Percentiles rank a stretch among this genome's conserved stretches.
These are phyloP conservation scores for Xiphydria camelus DNA, from an alignment of 2,888 invertebrate genomes.

Conservation along the genomic window DNA sequence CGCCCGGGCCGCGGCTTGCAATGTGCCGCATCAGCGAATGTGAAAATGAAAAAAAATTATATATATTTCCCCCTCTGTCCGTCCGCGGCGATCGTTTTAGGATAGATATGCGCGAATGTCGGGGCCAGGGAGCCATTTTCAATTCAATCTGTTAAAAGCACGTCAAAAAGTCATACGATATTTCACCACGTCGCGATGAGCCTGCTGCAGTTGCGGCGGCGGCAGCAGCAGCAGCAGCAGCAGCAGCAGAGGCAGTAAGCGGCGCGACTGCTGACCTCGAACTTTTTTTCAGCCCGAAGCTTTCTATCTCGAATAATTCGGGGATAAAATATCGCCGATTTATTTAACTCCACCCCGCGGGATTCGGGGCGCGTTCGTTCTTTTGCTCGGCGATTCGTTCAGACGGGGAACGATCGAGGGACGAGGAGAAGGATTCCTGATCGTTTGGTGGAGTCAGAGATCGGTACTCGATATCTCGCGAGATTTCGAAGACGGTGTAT, in stretches of 20 bases:
- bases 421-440: no score
- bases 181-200: constrained; percentile 36
- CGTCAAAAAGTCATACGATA: constrained; percentile 55
- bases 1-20: constrained; percentile 30
- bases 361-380: no score
- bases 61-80: constrained; percentile 23
- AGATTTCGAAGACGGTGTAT: no score
- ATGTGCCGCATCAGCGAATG: constrained; percentile 52
- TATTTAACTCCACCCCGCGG: no score
- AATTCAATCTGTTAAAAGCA: constrained; percentile 55
- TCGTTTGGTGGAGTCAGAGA: no score
- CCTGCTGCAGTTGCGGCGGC: not conserved
- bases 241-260: no score
- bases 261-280: constrained; percentile 17
- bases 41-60: constrained; percentile 43
- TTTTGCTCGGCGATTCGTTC: no score
- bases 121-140: constrained; percentile 51
- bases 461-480: no score
- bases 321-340: no score
- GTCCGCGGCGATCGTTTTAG: constrained; percentile 41
- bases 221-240: not conserved
- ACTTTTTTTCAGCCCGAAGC: no score
- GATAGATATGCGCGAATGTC: constrained; percentile 48
- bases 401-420: no score
- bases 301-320: no score